Evolutionary conservation across 2,113 vertebrate genomes (phyloP).

Genomic region (Columba janthina): DNA sequence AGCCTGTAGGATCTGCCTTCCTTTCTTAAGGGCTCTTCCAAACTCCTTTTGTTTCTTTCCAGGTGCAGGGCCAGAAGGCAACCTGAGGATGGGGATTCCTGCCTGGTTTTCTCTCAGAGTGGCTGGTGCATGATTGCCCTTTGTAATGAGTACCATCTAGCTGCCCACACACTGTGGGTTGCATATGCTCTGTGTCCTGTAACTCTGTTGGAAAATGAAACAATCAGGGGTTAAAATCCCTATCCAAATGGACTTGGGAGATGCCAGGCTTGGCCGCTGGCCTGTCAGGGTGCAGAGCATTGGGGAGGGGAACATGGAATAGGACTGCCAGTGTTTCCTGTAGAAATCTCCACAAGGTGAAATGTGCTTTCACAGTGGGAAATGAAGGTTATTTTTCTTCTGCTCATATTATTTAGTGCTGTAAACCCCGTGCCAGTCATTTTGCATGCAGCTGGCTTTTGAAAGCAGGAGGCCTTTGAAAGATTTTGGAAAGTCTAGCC

Average conservation of each 20-base stretch:
- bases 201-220: background rate
- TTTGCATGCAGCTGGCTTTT: background rate
- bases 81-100: background rate
- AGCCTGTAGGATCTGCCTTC: background rate
- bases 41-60: background rate
- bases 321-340: background rate
- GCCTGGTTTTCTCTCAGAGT: background rate
- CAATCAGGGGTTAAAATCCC: background rate
- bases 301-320: background rate
- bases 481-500: background rate
- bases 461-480: constrained; percentile 10
- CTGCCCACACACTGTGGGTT: background rate
- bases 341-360: background rate
- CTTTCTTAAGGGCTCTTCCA: background rate
- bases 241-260: background rate
- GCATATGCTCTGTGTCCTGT: background rate
- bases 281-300: background rate
- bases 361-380: background rate
- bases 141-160: background rate
- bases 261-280: background rate
- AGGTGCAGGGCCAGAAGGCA: background rate
- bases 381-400: background rate
- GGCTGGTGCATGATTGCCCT: background rate
- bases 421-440: background rate
- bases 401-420: background rate